Evolutionary conservation across 2,888 invertebrate genomes (phyloP).

Genomic region (Galerucella pusilla): DNA sequence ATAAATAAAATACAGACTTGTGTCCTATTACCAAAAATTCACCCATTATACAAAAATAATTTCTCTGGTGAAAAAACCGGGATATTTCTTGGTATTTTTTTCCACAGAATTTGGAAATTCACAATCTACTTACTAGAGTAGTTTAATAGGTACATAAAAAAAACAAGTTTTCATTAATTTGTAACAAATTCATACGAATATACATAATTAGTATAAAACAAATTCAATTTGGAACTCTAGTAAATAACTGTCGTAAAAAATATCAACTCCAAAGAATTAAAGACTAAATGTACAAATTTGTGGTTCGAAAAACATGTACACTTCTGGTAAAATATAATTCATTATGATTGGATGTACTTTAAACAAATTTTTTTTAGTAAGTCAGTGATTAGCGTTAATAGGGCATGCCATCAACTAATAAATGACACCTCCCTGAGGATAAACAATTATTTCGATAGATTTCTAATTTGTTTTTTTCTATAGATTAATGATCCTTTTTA

Average conservation of each 20-base stretch:
- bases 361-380: neutral
- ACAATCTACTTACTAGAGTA: constrained; percentile 17
- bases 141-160: neutral
- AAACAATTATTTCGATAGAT: no score
- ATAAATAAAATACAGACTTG: constrained; percentile 29
- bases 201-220: neutral
- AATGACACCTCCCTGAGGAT: no score
- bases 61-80: constrained; percentile 34
- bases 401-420: no score
- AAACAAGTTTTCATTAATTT: neutral
- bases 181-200: neutral
- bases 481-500: neutral
- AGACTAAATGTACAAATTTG: constrained; percentile 44
- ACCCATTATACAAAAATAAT: constrained; percentile 47
- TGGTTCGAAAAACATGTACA: constrained; percentile 30
- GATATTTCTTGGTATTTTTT: constrained; percentile 21
- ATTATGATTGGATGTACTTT: neutral
- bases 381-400: neutral
- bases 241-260: constrained; percentile 6
- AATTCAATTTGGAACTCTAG: neutral
- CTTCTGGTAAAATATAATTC: constrained; percentile 10
- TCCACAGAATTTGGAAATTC: constrained; percentile 34
- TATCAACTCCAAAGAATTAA: constrained; percentile 37
- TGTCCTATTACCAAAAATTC: constrained; percentile 23
- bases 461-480: no score